Percentiles rank a stretch among this genome's conserved stretches.
phyloP scores from a whole-genome alignment of 2,113 vertebrate genomes.

The Romanogobio albipinnatus region DNA sequence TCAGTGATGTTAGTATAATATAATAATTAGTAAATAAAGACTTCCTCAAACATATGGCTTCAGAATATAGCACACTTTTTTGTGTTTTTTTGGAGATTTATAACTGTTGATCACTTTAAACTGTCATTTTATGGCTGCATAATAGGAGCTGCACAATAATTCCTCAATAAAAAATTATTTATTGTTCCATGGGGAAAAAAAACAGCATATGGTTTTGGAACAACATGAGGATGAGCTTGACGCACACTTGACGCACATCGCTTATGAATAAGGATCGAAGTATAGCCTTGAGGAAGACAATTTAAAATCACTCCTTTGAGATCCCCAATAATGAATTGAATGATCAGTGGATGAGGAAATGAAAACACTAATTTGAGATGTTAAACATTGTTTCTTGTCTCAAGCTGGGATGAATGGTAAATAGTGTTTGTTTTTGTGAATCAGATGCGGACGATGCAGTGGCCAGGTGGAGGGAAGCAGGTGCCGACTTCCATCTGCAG shows the following conservation, averaged over 20 bases:
- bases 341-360: constrained; percentile 3
- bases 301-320: background rate
- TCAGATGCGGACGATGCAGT: constrained; percentile 75
- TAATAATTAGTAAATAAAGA: background rate
- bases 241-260: too few relatives aligned
- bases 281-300: background rate
- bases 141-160: background rate
- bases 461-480: constrained; percentile 72
- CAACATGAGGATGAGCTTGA: background rate
- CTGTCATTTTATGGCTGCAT: background rate
- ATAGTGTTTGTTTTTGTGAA: background rate
- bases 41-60: background rate
- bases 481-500: constrained; percentile 78
- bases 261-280: background rate
- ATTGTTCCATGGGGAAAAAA: background rate
- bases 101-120: background rate
- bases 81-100: background rate
- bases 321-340: background rate
- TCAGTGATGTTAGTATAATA: background rate
- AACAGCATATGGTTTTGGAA: background rate
- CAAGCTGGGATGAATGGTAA: constrained; percentile 12
- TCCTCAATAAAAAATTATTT: background rate
- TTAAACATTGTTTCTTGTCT: background rate
- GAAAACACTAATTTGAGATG: constrained; percentile 3
- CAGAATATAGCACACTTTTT: background rate